These are phyloP conservation scores for Pomacea maculata DNA, from an alignment of 1,140 invertebrate genomes.

Conservation along the genomic window DNA sequence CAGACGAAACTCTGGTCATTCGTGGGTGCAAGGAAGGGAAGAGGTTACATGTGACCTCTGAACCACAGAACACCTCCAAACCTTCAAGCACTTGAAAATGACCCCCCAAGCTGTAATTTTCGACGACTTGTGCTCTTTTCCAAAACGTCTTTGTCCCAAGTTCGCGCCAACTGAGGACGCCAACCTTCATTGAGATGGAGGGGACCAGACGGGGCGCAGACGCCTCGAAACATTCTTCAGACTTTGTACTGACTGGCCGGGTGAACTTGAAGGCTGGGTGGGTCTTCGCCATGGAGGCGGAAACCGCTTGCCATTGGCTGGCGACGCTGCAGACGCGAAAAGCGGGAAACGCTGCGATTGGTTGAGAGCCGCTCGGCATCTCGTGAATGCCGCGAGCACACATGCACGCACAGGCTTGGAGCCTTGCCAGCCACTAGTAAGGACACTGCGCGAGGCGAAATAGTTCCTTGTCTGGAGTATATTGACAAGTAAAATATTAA, in stretches of 20 bases:
- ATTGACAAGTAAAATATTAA: neutral
- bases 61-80: neutral
- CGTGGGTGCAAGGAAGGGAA: neutral
- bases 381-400: slow-evolving; percentile 40
- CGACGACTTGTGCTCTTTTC: neutral
- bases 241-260: slow-evolving; percentile 26
- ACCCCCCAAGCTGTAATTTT: neutral
- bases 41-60: neutral
- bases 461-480: slow-evolving; percentile 46
- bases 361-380: slow-evolving; percentile 37
- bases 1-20: neutral
- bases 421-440: slow-evolving; percentile 12
- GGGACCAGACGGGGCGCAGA: slow-evolving; percentile 35
- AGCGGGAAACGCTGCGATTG: slow-evolving; percentile 52
- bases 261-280: slow-evolving; percentile 6
- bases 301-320: slow-evolving; percentile 26
- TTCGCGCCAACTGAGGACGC: slow-evolving; percentile 1
- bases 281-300: neutral
- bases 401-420: slow-evolving; percentile 3
- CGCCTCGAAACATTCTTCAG: neutral
- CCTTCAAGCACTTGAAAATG: neutral
- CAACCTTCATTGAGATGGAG: neutral
- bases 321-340: slow-evolving; percentile 18
- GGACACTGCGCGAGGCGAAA: slow-evolving; percentile 24
- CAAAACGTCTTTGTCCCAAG: neutral